phyloP scores from a whole-genome alignment of 2,113 vertebrate genomes.

The Hemiprocne comata region DNA sequence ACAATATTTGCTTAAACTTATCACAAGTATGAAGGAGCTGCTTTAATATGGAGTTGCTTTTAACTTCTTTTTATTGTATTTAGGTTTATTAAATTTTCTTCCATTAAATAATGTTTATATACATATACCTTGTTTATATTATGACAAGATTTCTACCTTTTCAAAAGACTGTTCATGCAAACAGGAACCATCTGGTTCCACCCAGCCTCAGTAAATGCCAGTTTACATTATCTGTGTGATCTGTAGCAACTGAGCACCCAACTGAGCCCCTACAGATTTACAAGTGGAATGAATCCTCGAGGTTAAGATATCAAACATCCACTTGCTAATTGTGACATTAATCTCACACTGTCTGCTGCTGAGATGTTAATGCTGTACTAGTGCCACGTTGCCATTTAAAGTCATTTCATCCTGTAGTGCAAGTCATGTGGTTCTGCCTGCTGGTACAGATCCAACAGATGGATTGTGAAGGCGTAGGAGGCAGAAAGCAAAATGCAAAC shows the following conservation, averaged over 20 bases:
- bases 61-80: not conserved
- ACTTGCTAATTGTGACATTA: conserved; percentile 49
- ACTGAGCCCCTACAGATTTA: conserved; percentile 20
- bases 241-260: not conserved
- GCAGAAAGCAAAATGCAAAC: conserved; percentile 10
- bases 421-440: conserved; percentile 16
- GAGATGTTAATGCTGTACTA: conserved; percentile 28
- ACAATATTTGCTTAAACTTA: not conserved
- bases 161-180: not conserved
- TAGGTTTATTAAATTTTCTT: not conserved
- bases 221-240: conserved; percentile 18
- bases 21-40: not conserved
- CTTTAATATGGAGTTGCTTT: not conserved
- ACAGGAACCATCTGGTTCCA: not conserved
- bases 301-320: conserved; percentile 49
- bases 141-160: not conserved
- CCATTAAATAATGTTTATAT: not conserved
- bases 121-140: not conserved
- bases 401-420: conserved; percentile 48
- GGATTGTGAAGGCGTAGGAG: conserved; percentile 5
- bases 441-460: conserved; percentile 36
- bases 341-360: conserved; percentile 46
- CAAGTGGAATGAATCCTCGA: conserved; percentile 37
- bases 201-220: not conserved
- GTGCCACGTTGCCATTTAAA: conserved; percentile 63